Conservation (phyloP, 2,797 vertebrate species). For the Protosalanx chinensis region DNA sequence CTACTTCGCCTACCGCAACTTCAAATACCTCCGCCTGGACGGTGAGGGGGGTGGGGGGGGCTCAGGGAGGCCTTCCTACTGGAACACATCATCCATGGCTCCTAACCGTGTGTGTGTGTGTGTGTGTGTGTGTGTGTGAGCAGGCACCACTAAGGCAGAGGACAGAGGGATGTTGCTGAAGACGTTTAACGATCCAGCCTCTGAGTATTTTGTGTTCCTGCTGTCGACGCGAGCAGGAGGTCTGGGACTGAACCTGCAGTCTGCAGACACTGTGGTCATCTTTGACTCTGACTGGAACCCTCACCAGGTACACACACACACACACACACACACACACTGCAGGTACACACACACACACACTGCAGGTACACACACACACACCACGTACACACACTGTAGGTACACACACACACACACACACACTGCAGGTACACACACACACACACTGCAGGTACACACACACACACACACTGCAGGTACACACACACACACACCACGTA, state of each 20-base stretch:
- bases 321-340: too few relatives aligned
- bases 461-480: not conserved
- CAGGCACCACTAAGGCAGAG: slow-evolving; percentile 96
- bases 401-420: not conserved
- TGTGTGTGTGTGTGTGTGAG: not conserved
- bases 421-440: not conserved
- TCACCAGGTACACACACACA: slow-evolving; percentile 79
- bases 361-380: not conserved
- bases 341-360: not conserved
- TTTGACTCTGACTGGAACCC: slow-evolving; percentile 99
- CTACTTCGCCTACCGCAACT: slow-evolving; percentile 92
- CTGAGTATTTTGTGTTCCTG: slow-evolving; percentile 92
- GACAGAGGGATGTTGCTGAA: slow-evolving; percentile 94
- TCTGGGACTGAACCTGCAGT: slow-evolving; percentile 93
- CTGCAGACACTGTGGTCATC: slow-evolving; percentile 94
- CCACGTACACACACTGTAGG: not conserved
- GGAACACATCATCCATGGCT: not conserved
- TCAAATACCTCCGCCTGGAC: slow-evolving; percentile 95
- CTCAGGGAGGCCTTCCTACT: not conserved
- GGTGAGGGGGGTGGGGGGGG: slow-evolving; percentile 71
- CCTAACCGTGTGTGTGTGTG: not conserved
- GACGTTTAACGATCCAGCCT: slow-evolving; percentile 91
- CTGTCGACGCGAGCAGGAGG: slow-evolving; percentile 94
- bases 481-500: not conserved
- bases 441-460: not conserved